Conservation (phyloP, 2,888 invertebrate genomes). For the Oxytorus armatus region DNA sequence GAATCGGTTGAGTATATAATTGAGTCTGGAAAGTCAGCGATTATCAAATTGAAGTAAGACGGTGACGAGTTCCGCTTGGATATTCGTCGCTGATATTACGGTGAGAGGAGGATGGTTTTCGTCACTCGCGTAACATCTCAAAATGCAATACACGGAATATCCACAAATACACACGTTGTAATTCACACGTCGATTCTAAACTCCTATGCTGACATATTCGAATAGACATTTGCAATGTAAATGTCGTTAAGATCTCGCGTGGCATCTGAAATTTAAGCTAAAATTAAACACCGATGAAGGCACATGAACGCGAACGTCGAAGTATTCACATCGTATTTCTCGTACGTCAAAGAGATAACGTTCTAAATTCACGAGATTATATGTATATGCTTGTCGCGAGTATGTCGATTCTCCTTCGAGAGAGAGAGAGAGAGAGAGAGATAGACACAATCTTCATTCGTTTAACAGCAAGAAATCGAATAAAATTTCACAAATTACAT, state of each 20-base stretch:
- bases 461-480: slow-evolving; percentile 60
- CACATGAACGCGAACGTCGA: slow-evolving; percentile 17
- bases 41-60: slow-evolving; percentile 26
- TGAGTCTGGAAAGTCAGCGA: not conserved
- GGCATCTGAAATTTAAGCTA: slow-evolving; percentile 49
- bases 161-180: slow-evolving; percentile 54
- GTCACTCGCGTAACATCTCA: slow-evolving; percentile 15
- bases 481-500: slow-evolving; percentile 65
- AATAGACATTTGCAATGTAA: slow-evolving; percentile 36
- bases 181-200: slow-evolving; percentile 48
- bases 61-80: not conserved
- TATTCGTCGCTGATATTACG: slow-evolving; percentile 11
- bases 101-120: slow-evolving; percentile 26
- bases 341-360: slow-evolving; percentile 54
- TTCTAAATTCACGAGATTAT: slow-evolving; percentile 30
- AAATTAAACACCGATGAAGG: slow-evolving; percentile 65
- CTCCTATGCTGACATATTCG: slow-evolving; percentile 37
- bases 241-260: slow-evolving; percentile 46
- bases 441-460: slow-evolving; percentile 55
- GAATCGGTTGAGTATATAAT: slow-evolving; percentile 16
- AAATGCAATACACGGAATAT: slow-evolving; percentile 42
- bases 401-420: not conserved
- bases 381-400: not conserved
- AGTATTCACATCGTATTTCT: slow-evolving; percentile 25
- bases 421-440: no score